Percentiles rank a stretch among this genome's conserved stretches.
Evolutionary conservation across 2,113 vertebrate species (phyloP).

Genomic region (Pelecanus crispus): DNA sequence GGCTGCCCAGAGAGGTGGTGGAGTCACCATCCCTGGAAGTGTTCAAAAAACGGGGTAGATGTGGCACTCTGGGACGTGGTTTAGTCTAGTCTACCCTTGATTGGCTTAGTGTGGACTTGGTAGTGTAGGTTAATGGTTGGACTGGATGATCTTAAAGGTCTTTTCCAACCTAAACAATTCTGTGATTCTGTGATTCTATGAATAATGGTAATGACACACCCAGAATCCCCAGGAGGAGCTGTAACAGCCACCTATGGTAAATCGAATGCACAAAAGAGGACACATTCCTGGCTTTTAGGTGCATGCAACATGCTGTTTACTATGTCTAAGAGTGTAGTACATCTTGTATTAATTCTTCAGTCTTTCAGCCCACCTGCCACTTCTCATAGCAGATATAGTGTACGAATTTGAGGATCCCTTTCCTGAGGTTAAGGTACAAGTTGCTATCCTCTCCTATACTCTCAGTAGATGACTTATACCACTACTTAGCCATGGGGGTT

Average conservation of each 20-base stretch:
- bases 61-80: too few relatives aligned
- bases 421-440: neutral
- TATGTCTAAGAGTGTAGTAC: neutral
- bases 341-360: neutral
- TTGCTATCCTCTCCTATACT: neutral
- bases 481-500: neutral
- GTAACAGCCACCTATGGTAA: neutral
- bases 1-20: too few relatives aligned
- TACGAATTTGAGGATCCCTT: neutral
- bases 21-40: too few relatives aligned
- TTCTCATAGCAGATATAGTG: neutral
- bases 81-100: too few relatives aligned
- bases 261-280: neutral
- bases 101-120: too few relatives aligned
- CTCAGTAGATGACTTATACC: neutral
- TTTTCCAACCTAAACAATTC: too few relatives aligned
- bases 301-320: neutral
- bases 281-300: neutral
- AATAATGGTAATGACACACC: neutral
- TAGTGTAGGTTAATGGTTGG: too few relatives aligned
- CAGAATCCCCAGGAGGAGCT: neutral
- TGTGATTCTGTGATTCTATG: too few relatives aligned
- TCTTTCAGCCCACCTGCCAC: neutral
- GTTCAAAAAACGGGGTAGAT: too few relatives aligned
- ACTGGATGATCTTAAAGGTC: too few relatives aligned